Evolutionary conservation across 2,113 vertebrate species (phyloP), one percentile per base, ranked within the genome.

Genomic region (Megaceryle maxima): DNA sequence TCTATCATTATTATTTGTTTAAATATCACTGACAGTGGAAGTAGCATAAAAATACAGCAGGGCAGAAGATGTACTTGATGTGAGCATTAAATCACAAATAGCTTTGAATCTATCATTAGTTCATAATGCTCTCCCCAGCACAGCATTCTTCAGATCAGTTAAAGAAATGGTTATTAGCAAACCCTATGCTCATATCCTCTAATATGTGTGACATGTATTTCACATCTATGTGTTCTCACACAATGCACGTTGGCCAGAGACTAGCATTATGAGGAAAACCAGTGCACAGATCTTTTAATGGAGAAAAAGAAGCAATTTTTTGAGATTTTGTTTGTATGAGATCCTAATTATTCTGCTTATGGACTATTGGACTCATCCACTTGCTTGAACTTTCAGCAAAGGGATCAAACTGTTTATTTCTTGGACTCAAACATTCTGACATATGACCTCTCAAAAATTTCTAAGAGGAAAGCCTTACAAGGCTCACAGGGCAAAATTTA

Each of bases 21-120:
- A 87, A 84, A 73, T 31, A 79, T 63, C 41, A 35, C 75, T 64
- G 66, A 91, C 57, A 87, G 46, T 76, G 94, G 93, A 90, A 97
- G 79, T 16, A 60, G 66, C 21, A 72, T 62, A 81, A 21, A 81
- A 87, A 64, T 76, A 84, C 57, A 96, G 50, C n/a, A 77, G 44
- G 46, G 53, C 5, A 83, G 55, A 25, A 96, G 76, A 79, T 73
- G 56, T 33, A 88, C 22, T 43, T 70, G 55, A 66, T 80, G 59
- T 25, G 59, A 73, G 33, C 44, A 79, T 37, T 77, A 88, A 78
- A 95, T 76, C 88, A 89, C 20, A 48, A 85, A 43, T 51, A 87
- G 8, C 24, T 72, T 72, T 53, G 51, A 78, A 67, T 41, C 33
- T 68, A 43, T 51, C 13, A 67, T 68, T 57, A 73, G 46, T 86